Evolutionary conservation across 1,140 invertebrate species (phyloP).

Genomic region (Lepidostoma basale): DNA sequence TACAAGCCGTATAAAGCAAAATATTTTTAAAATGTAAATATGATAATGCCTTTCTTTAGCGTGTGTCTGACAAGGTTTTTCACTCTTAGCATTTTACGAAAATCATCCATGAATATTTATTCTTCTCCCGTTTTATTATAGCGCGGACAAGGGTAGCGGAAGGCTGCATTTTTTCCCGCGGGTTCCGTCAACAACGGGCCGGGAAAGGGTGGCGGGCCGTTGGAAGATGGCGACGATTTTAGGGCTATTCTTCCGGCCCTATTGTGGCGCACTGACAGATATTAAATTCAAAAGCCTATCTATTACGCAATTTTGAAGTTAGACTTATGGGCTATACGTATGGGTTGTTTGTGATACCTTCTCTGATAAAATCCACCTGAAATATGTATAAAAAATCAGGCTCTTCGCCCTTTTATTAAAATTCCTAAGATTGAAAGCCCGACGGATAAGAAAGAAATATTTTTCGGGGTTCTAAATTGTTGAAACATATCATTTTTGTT

Average conservation of each 20-base stretch:
- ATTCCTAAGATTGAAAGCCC: no score
- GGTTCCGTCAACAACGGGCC: slow-evolving; percentile 15
- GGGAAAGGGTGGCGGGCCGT: neutral
- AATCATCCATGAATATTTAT: slow-evolving; percentile 32
- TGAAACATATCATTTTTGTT: no score
- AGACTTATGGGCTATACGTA: slow-evolving; percentile 7
- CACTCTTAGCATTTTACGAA: slow-evolving; percentile 14
- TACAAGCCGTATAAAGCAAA: no score
- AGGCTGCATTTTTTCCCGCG: slow-evolving; percentile 34
- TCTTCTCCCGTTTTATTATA: slow-evolving; percentile 16
- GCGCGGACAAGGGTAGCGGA: slow-evolving; percentile 14
- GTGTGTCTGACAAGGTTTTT: neutral
- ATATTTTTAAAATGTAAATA: no score
- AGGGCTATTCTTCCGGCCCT: slow-evolving; percentile 21
- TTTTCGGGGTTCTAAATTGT: no score
- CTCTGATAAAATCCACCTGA: neutral
- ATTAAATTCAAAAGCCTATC: slow-evolving; percentile 33
- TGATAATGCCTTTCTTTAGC: neutral
- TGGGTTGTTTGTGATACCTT: neutral
- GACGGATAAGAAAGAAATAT: no score
- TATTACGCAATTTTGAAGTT: slow-evolving; percentile 19
- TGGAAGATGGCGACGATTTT: slow-evolving; percentile 2
- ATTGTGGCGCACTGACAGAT: slow-evolving; percentile 32
- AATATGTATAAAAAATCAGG: no score
- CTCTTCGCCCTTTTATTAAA: no score